Base-by-base conservation (phyloP, 2,797 vertebrate genomes). In the Protonibea diacanthus region DNA sequence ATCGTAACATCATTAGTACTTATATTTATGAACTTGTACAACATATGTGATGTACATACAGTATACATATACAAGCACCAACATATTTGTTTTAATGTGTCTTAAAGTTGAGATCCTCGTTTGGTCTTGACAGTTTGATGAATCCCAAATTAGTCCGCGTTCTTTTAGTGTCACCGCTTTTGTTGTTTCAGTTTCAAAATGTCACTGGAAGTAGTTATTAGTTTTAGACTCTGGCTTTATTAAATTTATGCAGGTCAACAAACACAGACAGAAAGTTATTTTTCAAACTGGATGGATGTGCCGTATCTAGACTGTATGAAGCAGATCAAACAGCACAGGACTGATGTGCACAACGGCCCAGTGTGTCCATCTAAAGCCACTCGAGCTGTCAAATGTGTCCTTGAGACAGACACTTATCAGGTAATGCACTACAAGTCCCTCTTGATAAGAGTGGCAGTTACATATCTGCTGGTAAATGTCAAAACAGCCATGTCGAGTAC, bases 331-430 rank as follows among this genome's bases (percentile, higher is more conserved):
- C 33, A 38, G 33, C 48, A 33, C 49, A 29, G 49, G 40, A 53
- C 14, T 18, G 23, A 47, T 18, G 18, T 25, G 48, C 49, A 52
- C 21, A 40, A 10, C 66, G 29, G 53, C 23, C 11, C 49, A 1
- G 23, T 5, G 40, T 45, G 38, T 62, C 49, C 49, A 17, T 62
- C 21, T 21, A 20, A 4, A n/a, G 12, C 27, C n/a, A 47, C 71
- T 38, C 38, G 51, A 64, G 60, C 61, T 49, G 44, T 15, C 44
- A 20, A 17, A 33, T 13, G 53, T n/a, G 53, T 52, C 33, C 14
- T 59, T 59, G 23, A 59, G 9, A 75, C 21, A 29, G 23, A 51
- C 61, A 56, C 52, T 64, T 15, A 4, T 18, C 60, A 57, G 71
- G n/a, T 64, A 20, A 74, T 56, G 42, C 60, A 63, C 23, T 14